These are phyloP conservation scores for Bombus pyrosoma DNA, from an alignment of 1,140 invertebrate genomes.

Conservation along the genomic window DNA sequence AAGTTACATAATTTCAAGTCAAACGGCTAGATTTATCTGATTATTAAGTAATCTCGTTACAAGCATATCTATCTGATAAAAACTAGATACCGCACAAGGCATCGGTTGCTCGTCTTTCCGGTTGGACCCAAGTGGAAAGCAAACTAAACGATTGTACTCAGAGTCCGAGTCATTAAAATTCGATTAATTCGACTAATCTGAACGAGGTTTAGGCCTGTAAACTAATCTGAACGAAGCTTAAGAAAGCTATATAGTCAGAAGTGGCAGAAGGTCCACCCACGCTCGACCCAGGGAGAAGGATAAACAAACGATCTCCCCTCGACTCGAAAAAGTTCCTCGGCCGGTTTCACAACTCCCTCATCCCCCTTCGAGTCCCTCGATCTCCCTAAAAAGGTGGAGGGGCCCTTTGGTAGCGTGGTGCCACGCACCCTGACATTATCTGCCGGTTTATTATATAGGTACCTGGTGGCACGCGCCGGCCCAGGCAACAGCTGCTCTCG, in stretches of 20 bases:
- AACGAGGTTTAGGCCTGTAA: no score
- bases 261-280: constrained; percentile 46
- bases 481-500: constrained; percentile 79
- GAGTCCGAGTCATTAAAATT: no score
- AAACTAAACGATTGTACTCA: no score
- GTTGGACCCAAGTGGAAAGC: no score
- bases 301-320: constrained; percentile 54
- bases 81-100: no score
- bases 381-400: constrained; percentile 28
- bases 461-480: constrained; percentile 82
- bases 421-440: constrained; percentile 80
- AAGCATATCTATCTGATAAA: no score
- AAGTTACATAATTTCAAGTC: no score
- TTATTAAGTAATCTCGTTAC: no score
- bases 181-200: no score
- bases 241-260: neutral
- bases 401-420: constrained; percentile 70
- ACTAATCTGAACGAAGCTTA: neutral
- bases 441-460: constrained; percentile 80
- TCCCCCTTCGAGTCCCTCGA: neutral
- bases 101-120: no score
- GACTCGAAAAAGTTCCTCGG: constrained; percentile 51
- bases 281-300: constrained; percentile 39
- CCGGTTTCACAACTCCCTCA: constrained; percentile 26
- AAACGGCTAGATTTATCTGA: no score